phyloP scores from a whole-genome alignment of 2,888 invertebrate species.

The Coelinius sp. region DNA sequence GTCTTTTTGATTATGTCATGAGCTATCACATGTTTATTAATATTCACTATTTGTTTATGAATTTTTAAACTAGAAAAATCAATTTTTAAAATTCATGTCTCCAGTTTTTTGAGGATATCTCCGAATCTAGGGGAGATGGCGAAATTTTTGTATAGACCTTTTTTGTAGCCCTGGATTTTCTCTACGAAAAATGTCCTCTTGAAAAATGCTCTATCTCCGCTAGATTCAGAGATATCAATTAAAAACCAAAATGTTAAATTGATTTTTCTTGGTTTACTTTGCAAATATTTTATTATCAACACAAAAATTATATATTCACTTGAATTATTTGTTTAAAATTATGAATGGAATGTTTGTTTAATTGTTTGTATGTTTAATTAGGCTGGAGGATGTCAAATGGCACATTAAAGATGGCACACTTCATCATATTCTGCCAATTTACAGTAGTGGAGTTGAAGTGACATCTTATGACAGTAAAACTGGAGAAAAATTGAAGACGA shows the following conservation, averaged over 20 bases:
- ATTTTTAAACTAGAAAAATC: not conserved
- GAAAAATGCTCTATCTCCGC: no score
- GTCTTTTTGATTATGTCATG: conserved; percentile 49
- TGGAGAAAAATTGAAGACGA: conserved; percentile 65
- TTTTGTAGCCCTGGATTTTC: no score
- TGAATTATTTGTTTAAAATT: not conserved
- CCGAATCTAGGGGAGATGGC: no score
- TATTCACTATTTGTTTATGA: conserved; percentile 31
- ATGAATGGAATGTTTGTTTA: conserved; percentile 28
- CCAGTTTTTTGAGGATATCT: no score
- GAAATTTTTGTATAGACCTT: no score
- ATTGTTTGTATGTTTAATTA: conserved; percentile 38
- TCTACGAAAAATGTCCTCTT: no score
- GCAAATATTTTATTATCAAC: not conserved
- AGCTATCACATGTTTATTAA: conserved; percentile 12
- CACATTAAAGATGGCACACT: conserved; percentile 66
- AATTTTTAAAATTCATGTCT: no score
- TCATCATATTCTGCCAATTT: conserved; percentile 66
- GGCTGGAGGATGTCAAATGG: conserved; percentile 67
- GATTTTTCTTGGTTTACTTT: not conserved
- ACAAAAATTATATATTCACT: not conserved
- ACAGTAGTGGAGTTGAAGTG: conserved; percentile 64
- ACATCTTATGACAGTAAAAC: conserved; percentile 67
- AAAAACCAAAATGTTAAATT: no score
- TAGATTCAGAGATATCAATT: no score